Conservation (phyloP, 2,113 vertebrate species). For the human (Homo sapiens) region GRCh38 chrX:124009001-124009500, state of each 20-base stretch:
- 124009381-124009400: not conserved
- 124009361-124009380: not conserved
- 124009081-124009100: conserved; percentile 11
- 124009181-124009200: not conserved
- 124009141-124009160: not conserved
- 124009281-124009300: not conserved
- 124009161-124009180: conserved; percentile 9
- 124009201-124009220: conserved; percentile 1
- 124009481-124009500: conserved; percentile 32
- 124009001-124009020: conserved; percentile 33
- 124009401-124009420: not conserved
- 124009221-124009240: not conserved
- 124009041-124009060: not conserved
- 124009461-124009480: not conserved
- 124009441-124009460: too few species aligned
- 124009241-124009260: not conserved
- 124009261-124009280: not conserved
- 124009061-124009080: not conserved
- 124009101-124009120: conserved; percentile 1
- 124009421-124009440: too few species aligned
- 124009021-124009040: not conserved
- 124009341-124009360: not conserved
- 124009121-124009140: conserved; percentile 5
- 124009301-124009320: not conserved
- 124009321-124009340: not conserved